Conservation (phyloP, 2,888 invertebrate genomes). For the Nineta flava region DNA sequence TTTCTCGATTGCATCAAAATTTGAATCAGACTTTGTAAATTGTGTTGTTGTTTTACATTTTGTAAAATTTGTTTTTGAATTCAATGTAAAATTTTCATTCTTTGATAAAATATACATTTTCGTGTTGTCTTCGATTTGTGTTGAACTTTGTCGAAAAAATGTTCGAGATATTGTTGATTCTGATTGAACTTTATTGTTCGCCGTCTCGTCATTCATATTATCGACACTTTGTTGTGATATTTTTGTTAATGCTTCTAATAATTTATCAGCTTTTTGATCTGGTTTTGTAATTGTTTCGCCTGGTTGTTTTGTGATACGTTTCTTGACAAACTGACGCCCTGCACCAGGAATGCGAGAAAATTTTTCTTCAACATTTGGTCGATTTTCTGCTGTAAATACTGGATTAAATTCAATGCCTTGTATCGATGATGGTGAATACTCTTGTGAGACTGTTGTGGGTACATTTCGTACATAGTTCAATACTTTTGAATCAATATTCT, state of each 20-base stretch:
- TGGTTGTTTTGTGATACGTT: neutral
- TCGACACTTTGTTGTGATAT: neutral
- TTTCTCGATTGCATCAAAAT: neutral
- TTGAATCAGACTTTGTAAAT: neutral
- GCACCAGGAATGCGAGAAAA: neutral
- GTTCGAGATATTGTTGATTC: neutral
- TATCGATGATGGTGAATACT: slow-evolving; percentile 1
- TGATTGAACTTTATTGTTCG: no score
- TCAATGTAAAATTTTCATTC: neutral
- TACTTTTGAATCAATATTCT: neutral
- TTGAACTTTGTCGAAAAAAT: neutral
- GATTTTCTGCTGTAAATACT: neutral
- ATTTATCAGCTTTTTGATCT: neutral
- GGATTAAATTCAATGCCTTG: slow-evolving; percentile 2
- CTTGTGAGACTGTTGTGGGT: neutral
- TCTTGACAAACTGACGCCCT: neutral
- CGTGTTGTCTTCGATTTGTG: neutral
- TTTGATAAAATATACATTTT: neutral
- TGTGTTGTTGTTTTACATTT: neutral
- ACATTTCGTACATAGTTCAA: neutral
- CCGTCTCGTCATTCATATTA: neutral
- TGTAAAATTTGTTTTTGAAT: neutral
- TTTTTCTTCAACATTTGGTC: neutral
- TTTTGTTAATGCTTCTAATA: neutral
- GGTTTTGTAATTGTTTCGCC: neutral